Evolutionary conservation across 2,797 vertebrate species (phyloP).

Genomic region (Pseudochaenichthys georgianus): DNA sequence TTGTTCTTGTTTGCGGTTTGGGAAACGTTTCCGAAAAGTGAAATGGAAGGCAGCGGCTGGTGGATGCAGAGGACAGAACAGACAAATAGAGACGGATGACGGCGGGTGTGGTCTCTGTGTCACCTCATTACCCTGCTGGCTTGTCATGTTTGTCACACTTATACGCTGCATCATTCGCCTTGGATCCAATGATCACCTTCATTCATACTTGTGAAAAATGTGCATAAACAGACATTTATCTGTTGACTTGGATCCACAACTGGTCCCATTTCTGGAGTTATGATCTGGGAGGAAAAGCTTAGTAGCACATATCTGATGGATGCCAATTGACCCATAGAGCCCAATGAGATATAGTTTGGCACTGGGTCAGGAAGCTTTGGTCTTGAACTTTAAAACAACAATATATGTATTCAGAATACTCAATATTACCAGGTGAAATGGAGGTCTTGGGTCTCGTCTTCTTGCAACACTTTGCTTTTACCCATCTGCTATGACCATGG

Average conservation of each 20-base stretch:
- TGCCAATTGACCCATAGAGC: no score
- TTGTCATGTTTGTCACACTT: conserved; percentile 12
- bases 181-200: conserved; percentile 51
- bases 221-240: conserved; percentile 3
- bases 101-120: conserved; percentile 39
- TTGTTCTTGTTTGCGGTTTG: conserved; percentile 24
- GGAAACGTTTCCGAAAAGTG: conserved; percentile 16
- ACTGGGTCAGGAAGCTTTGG: no score
- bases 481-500: neutral
- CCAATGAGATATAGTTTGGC: no score
- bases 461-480: no score
- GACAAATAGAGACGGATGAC: conserved; percentile 68
- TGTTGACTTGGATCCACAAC: neutral
- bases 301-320: no score
- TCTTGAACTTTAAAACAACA: neutral
- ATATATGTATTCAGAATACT: neutral
- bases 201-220: conserved; percentile 37
- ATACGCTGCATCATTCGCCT: conserved; percentile 45
- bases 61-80: conserved; percentile 35
- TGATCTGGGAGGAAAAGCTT: no score
- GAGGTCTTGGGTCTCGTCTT: neutral
- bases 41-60: conserved; percentile 37
- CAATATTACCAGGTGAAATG: neutral
- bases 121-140: conserved; percentile 70
- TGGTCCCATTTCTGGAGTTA: no score